Evolutionary conservation across 2,113 vertebrate species (phyloP).

Genomic region (Campylorhamphus procurvoides): DNA sequence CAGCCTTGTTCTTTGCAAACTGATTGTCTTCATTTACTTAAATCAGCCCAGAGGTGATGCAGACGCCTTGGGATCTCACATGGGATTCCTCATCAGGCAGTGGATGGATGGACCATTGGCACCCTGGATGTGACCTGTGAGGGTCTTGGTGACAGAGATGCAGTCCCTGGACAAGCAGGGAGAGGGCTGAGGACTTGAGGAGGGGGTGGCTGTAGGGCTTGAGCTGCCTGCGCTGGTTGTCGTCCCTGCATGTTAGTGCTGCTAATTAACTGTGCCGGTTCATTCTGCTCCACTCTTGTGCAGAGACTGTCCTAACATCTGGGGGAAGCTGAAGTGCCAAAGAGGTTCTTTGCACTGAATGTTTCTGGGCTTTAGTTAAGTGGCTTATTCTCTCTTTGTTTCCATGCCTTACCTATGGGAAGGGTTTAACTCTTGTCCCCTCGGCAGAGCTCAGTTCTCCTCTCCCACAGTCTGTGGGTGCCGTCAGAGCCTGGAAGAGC

Average conservation of each 20-base stretch:
- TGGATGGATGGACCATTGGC: rapidly evolving
- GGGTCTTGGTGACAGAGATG: rapidly evolving
- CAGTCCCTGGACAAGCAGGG: too few relatives aligned
- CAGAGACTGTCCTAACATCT: rapidly evolving
- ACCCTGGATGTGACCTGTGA: rapidly evolving
- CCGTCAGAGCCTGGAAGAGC: rapidly evolving
- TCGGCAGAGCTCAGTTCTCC: not conserved
- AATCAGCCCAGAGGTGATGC: not conserved
- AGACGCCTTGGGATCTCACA: rapidly evolving
- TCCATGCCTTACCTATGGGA: too few relatives aligned
- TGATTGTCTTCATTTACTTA: not conserved
- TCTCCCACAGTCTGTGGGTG: not conserved
- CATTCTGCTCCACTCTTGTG: rapidly evolving
- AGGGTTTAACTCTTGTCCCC: not conserved
- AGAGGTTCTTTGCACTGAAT: not conserved
- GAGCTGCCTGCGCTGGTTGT: not conserved
- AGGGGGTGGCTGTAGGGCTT: not conserved
- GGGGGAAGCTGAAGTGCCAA: too few relatives aligned
- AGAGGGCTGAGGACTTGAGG: not conserved
- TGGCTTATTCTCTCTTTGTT: not conserved
- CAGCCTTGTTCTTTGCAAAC: not conserved
- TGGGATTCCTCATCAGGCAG: not conserved
- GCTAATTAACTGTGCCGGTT: rapidly evolving
- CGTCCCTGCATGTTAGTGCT: rapidly evolving
- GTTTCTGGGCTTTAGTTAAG: not conserved